Evolutionary conservation across 2,888 invertebrate genomes (phyloP), one percentile per base, ranked within the genome.

Genomic region (Diarsia rubi): DNA sequence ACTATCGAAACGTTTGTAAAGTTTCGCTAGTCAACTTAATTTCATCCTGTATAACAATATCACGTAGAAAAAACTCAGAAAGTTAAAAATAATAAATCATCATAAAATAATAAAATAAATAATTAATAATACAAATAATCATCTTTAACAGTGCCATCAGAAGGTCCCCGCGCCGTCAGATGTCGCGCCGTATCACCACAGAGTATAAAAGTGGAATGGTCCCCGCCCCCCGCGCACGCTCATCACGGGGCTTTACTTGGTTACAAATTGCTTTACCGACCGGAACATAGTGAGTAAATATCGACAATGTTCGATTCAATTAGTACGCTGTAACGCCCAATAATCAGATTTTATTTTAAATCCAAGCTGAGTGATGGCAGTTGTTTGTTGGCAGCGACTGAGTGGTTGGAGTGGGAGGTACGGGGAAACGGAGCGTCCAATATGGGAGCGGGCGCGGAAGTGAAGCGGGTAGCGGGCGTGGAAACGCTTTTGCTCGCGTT

Each of bases 211-310:
- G 97, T 98, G 86, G 98, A 98, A 77, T 98, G 98, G 98, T 97
- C 97, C 70, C 97, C 98, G 64, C 98, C 98, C 8, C 98, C 98
- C 31, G 96, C 97, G 77, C 97, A 97, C 90, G 97, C 97, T 82
- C 98, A 98, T 92, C 98, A 98, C 88, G 98, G 98, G 70, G 97
- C 98, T 78, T 97, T 98, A 86, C 97, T 98, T 88, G 99, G 99
- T 49, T 99, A 99, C 96, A 98, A 98, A 95, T 97, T 99, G 87
- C 97, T 98, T 83, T 98, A 98, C 94, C 97, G 98, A 70, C 98
- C 98, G 75, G 94, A 96, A 90, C 93, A 95, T 89, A 94, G 97
- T 96, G 94, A 96, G 96, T 94, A 81, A 86, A 85, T 80, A 80
- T 83, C 79, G 72, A 62, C 70, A 72, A 65, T 82, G 66, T 68